Conservation (phyloP, 2,113 vertebrate genomes). For the Puffinus mauretanicus region DNA sequence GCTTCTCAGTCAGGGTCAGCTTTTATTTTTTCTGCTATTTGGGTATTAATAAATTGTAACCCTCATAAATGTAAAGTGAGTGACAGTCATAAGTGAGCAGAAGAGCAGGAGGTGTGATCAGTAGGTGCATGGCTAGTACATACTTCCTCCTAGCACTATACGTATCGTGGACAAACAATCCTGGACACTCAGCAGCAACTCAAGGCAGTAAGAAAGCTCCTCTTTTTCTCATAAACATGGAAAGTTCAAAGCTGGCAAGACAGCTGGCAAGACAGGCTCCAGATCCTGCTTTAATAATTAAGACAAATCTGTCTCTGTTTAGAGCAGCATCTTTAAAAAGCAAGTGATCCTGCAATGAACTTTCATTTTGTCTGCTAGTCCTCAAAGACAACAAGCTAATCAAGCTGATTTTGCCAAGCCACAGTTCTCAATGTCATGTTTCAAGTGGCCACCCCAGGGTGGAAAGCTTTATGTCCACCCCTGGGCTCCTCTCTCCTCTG, state of each 20-base stretch:
- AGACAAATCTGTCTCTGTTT: conserved; percentile 4
- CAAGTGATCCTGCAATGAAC: not conserved
- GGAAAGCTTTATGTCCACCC: not conserved
- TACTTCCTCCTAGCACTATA: not conserved
- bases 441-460: not conserved
- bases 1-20: not conserved
- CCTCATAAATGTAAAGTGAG: not conserved
- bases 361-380: not conserved
- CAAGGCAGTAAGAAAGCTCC: not conserved
- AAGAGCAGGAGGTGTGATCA: not conserved
- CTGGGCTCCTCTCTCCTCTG: not conserved
- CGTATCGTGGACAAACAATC: not conserved
- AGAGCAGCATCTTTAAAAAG: conserved; percentile 24
- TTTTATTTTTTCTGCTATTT: not conserved
- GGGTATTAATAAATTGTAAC: not conserved
- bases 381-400: not conserved
- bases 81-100: not conserved
- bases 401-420: not conserved
- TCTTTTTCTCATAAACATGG: not conserved
- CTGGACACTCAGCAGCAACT: not conserved
- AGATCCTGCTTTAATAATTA: conserved; percentile 12
- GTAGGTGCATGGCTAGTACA: not conserved
- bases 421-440: not conserved
- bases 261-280: not conserved
- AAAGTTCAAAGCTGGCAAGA: conserved; percentile 28